Percentiles rank a stretch among this genome's conserved stretches.
Conservation (phyloP, 2,797 vertebrate genomes). For the Falco rusticolus region DNA sequence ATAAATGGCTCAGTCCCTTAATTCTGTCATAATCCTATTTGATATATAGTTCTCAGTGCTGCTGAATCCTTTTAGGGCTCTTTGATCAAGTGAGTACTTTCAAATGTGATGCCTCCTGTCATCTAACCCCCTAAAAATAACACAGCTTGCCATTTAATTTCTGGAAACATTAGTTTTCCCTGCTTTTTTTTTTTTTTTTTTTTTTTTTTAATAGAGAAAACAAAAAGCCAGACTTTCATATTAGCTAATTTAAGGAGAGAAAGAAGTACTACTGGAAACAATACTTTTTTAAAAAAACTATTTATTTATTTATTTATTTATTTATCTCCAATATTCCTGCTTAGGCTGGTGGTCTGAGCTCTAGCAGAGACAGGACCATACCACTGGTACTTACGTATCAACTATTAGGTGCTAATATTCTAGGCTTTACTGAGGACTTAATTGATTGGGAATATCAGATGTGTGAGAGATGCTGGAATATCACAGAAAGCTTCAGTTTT, state of each 20-base stretch:
- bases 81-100: slow-evolving; percentile 81
- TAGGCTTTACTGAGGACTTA: background rate
- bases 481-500: background rate
- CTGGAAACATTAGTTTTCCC: slow-evolving; percentile 47
- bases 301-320: too few relatives aligned
- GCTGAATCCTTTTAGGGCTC: slow-evolving; percentile 76
- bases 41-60: slow-evolving; percentile 74
- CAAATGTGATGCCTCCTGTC: slow-evolving; percentile 71
- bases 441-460: background rate
- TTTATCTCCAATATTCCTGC: background rate
- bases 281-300: background rate
- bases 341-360: background rate
- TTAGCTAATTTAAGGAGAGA: background rate
- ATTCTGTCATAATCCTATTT: slow-evolving; percentile 81
- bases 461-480: background rate
- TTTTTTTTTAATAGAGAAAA: background rate
- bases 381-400: background rate
- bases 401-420: background rate
- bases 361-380: background rate
- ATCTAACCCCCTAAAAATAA: slow-evolving; percentile 72
- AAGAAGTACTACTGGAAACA: background rate
- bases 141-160: slow-evolving; percentile 68
- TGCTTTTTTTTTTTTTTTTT: background rate
- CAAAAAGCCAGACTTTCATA: background rate
- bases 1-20: slow-evolving; percentile 77